Evolutionary conservation across 2,113 vertebrate genomes (phyloP).

Genomic region (Pitta sordida): DNA sequence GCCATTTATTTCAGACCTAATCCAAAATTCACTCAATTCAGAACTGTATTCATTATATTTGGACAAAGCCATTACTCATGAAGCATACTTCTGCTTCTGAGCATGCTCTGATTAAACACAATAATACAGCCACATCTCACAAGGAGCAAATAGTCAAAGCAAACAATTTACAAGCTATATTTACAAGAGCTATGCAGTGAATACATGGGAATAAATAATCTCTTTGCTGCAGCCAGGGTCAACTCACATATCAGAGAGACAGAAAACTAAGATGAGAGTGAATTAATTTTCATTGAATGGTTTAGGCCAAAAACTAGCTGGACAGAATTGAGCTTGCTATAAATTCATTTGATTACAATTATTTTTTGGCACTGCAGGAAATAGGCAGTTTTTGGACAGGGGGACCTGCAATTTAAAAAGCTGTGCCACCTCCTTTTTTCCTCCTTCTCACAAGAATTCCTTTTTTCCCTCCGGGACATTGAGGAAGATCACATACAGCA

Average conservation of each 20-base stretch:
- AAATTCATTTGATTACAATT: not conserved
- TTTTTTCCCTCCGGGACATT: rapidly evolving
- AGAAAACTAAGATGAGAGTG: not conserved
- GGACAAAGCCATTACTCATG: not conserved
- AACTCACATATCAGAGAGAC: not conserved
- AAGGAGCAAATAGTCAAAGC: not conserved
- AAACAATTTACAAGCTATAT: not conserved
- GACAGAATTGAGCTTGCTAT: not conserved
- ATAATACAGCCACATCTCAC: not conserved
- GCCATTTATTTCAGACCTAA: not conserved
- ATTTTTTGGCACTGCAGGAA: not conserved
- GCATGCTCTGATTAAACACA: not conserved
- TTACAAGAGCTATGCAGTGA: not conserved
- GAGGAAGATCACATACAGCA: not conserved
- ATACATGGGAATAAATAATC: not conserved
- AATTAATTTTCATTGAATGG: not conserved
- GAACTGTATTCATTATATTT: not conserved
- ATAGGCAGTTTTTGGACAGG: not conserved
- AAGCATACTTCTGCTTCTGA: not conserved
- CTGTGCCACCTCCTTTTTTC: no score
- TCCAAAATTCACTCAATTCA: not conserved
- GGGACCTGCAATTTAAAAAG: not conserved
- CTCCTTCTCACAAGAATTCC: not conserved
- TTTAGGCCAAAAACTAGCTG: not conserved
- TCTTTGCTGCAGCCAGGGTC: not conserved